These are phyloP conservation scores for Drosophila pruinosa DNA, from an alignment of 1,140 invertebrate genomes.

Conservation along the genomic window DNA sequence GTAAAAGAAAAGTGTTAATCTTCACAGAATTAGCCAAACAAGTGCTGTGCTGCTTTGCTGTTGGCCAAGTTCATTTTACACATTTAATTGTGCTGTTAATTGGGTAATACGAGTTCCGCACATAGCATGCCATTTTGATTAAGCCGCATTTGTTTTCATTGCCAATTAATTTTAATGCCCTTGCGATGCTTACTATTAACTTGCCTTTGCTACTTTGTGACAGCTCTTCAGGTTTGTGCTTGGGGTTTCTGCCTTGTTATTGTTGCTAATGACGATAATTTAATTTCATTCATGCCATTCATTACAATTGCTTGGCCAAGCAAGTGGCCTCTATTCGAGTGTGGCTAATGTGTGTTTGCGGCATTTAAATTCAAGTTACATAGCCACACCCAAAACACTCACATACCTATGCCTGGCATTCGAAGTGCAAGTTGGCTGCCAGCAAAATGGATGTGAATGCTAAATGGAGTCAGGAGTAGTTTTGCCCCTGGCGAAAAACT, in stretches of 20 bases:
- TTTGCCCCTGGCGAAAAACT: constrained; percentile 51
- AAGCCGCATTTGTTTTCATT: neutral
- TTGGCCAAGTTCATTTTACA: neutral
- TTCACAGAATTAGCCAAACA: no score
- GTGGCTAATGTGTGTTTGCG: constrained; percentile 9
- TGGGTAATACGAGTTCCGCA: no score
- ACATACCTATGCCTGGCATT: no score
- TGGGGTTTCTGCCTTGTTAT: neutral
- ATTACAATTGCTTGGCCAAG: neutral
- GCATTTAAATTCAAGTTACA: constrained; percentile 14
- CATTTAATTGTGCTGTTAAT: neutral
- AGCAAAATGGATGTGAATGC: neutral
- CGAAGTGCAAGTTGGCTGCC: neutral
- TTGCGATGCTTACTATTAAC: neutral
- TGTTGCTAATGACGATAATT: constrained; percentile 20
- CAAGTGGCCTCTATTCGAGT: constrained; percentile 19
- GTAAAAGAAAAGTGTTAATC: no score
- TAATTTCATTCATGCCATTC: constrained; percentile 20
- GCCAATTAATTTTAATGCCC: constrained; percentile 12
- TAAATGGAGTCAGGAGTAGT: neutral
- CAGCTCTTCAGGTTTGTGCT: neutral
- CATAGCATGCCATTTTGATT: no score
- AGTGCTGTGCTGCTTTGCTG: no score
- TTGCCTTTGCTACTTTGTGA: neutral
- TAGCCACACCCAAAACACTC: no score